Conservation (phyloP, 1,140 invertebrate genomes). For the Lamellibrachia luymesi region DNA sequence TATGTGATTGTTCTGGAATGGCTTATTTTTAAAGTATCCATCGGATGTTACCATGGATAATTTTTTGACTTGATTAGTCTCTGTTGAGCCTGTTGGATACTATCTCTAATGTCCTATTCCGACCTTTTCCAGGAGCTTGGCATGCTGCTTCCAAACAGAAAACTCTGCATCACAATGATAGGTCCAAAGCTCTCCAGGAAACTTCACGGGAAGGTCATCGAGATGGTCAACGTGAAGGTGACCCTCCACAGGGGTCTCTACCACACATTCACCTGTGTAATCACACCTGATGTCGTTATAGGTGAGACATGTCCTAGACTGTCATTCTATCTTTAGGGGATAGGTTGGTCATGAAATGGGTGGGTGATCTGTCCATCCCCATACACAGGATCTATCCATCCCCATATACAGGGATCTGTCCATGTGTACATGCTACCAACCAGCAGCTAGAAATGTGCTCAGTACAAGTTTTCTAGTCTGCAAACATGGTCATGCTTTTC, state of each 20-base stretch:
- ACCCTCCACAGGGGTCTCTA: constrained; percentile 27
- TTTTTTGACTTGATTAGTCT: background rate
- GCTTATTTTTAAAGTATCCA: too few relatives aligned
- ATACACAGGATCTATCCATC: too few relatives aligned
- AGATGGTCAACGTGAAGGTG: constrained; percentile 27
- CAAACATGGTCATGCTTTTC: too few relatives aligned
- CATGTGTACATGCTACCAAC: too few relatives aligned
- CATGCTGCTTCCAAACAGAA: constrained; percentile 18
- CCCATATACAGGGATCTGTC: too few relatives aligned
- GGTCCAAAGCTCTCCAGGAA: constrained; percentile 27
- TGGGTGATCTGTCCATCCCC: too few relatives aligned
- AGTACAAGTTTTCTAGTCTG: too few relatives aligned
- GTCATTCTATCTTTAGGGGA: too few relatives aligned
- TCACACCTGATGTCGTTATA: constrained; percentile 30
- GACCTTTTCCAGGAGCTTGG: constrained; percentile 30
- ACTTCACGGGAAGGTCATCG: constrained; percentile 15
- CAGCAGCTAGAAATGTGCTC: too few relatives aligned
- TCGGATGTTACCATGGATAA: too few relatives aligned
- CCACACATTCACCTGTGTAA: constrained; percentile 24
- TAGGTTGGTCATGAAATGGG: too few relatives aligned
- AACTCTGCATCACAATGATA: constrained; percentile 28
- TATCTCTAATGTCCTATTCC: background rate
- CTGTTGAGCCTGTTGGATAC: background rate
- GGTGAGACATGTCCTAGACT: constrained; percentile 22
- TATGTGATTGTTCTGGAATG: background rate